Evolutionary conservation across 2,888 invertebrate species (phyloP).

Genomic region (Nomada hirtipes): DNA sequence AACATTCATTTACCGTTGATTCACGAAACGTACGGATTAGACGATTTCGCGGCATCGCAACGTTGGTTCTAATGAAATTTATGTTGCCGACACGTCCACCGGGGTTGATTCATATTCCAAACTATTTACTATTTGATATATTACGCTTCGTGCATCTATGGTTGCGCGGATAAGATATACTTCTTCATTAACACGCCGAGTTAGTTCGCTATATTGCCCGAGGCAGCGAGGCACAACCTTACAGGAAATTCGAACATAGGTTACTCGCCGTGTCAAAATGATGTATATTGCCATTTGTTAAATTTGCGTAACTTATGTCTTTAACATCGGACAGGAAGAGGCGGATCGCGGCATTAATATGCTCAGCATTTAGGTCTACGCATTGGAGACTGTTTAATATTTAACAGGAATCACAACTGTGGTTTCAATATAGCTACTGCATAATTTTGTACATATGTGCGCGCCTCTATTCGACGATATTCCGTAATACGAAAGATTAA

Average conservation of each 20-base stretch:
- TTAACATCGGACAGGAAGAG: slow-evolving; percentile 6
- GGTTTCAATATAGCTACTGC: neutral
- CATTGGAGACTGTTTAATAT: slow-evolving; percentile 2
- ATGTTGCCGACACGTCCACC: slow-evolving; percentile 19
- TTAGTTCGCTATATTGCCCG: slow-evolving; percentile 36
- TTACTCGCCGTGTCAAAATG: slow-evolving; percentile 39
- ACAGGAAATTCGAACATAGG: slow-evolving; percentile 31
- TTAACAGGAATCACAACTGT: neutral
- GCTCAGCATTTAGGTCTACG: slow-evolving; percentile 2
- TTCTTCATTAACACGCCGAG: slow-evolving; percentile 55
- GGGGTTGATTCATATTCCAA: slow-evolving; percentile 30
- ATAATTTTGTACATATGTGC: neutral
- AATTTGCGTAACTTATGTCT: slow-evolving; percentile 29
- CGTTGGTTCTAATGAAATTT: slow-evolving; percentile 34
- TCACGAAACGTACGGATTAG: neutral
- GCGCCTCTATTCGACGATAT: neutral
- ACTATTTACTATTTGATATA: slow-evolving; percentile 53
- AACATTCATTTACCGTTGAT: neutral
- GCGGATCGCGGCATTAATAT: slow-evolving; percentile 10
- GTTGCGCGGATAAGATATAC: slow-evolving; percentile 38
- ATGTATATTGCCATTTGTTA: slow-evolving; percentile 48
- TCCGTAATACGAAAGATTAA: neutral
- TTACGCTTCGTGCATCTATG: slow-evolving; percentile 37
- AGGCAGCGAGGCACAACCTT: slow-evolving; percentile 33
- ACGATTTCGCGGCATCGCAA: neutral